Evolutionary conservation across 2,888 invertebrate genomes (phyloP), one percentile per base, ranked within the genome.

Genomic region (Hypselothyrea guttata): DNA sequence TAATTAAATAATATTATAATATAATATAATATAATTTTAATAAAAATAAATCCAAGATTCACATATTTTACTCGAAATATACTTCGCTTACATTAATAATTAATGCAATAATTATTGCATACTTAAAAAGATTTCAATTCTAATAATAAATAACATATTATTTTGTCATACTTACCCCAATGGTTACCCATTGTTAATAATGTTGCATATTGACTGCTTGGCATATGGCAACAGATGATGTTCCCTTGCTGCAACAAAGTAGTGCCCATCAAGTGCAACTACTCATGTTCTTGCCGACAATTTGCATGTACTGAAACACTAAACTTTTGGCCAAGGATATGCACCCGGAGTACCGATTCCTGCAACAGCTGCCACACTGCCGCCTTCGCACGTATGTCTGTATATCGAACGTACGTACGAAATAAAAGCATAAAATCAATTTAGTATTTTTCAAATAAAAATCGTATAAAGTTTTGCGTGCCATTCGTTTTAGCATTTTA

Each of bases 361-460:
- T 42, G 44, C 30, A 13, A 12, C 13, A 11, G 30, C 7, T 33
- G 45, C 22, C 5, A 11, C 34, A 28, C 35, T 31, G 8, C 31
- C 12, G 7, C 9, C 27, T 16, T 34, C 31, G n/a, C 12, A 34
- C 38, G 40, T 47, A 27, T 54, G 44, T 37, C 27, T 27, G 28
- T 56, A 37, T 37, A 42, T 5, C 33, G 58, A 53, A 54, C n/a
- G n/a, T n/a, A n/a, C n/a, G n/a, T n/a, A n/a, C n/a, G n/a, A n/a
- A n/a, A n/a, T n/a, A 28, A 62, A 57, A 47, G 47, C 59, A 63
- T 67, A 57, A 59, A 79, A 79, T 83, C 78, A 79, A 78, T 71
- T 71, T 72, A 42, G 64, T 68, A 54, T 71, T 68, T 76, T 72
- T 59, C 77, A 71, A 81, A 81, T 76, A 81, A 74, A 71, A 77